Percentiles rank a stretch among this genome's conserved stretches.
Conservation (phyloP, 2,888 invertebrate species). For the Oxyteleia sp. region DNA sequence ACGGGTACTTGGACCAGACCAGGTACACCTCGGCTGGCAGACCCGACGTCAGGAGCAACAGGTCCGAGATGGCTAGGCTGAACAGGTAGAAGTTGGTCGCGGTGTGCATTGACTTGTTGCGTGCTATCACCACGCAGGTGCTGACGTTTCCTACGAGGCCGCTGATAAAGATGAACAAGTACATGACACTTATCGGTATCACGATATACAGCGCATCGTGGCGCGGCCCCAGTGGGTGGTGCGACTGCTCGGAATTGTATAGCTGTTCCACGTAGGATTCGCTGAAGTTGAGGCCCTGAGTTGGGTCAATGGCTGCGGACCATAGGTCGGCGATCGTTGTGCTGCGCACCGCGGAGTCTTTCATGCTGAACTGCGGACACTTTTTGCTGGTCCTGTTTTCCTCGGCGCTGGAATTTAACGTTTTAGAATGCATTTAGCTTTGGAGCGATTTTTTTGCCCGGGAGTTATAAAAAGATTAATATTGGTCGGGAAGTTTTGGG, state of each 20-base stretch:
- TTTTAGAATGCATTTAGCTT: slow-evolving; percentile 24
- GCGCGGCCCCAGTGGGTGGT: slow-evolving; percentile 74
- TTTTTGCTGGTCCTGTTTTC: slow-evolving; percentile 11
- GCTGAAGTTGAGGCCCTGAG: slow-evolving; percentile 34
- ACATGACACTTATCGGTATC: slow-evolving; percentile 88
- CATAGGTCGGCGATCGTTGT: slow-evolving; percentile 49
- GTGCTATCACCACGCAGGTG: slow-evolving; percentile 90
- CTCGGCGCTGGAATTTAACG: slow-evolving; percentile 41
- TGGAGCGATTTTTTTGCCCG: slow-evolving; percentile 6
- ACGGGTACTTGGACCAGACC: slow-evolving; percentile 88
- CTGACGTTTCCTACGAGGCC: slow-evolving; percentile 90
- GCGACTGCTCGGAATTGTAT: slow-evolving; percentile 24
- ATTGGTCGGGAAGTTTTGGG: neutral
- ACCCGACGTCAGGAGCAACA: slow-evolving; percentile 89
- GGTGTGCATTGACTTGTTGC: slow-evolving; percentile 91
- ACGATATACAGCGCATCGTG: slow-evolving; percentile 87
- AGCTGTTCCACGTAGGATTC: slow-evolving; percentile 16
- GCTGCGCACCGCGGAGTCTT: slow-evolving; percentile 1
- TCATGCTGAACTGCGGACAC: neutral
- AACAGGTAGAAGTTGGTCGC: slow-evolving; percentile 91
- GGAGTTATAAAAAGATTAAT: neutral
- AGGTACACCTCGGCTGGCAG: slow-evolving; percentile 89
- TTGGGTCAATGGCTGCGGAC: slow-evolving; percentile 42
- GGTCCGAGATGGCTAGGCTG: slow-evolving; percentile 90
- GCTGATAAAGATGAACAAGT: slow-evolving; percentile 89